Evolutionary conservation across 2,888 invertebrate genomes (phyloP), one percentile per base, ranked within the genome.

Genomic region (Chymomyza fuscimana): DNA sequence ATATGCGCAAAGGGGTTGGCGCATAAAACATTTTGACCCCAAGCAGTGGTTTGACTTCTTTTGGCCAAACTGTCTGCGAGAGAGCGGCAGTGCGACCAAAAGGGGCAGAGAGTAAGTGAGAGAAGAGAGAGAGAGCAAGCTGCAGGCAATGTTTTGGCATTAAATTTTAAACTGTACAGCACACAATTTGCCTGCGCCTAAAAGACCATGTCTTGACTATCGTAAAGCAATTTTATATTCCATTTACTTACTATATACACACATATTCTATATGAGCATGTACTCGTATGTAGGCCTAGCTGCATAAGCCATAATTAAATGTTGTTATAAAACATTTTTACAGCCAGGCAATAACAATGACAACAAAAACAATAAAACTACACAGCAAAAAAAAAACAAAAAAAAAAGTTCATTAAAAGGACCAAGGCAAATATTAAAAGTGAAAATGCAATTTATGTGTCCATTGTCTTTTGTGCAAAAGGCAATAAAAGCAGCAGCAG

Each of bases 371-470:
- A 25, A 58, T 29, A 25, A 58, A 15, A 4, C 36, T 50, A 29
- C 65, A 60, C 29, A 2, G 16, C 40, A 65, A 32, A 63, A 70
- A 56, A 69, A 65, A 51, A 65, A 15, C 60, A 73, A 61, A 5
- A 40, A 69, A 72, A 72, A 82, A 76, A 75, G 74, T 82, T 82
- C 76, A 85, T 82, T 85, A 79, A 81, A 58, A 78, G 76, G 76
- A 80, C 72, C 74, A 77, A 65, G 77, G 71, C 72, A 83, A 86
- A 60, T 60, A 84, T 83, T 81, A 83, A 86, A 83, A 83, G 84
- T 86, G 86, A 83, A 83, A 83, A 86, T 83, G 84, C 86, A 86
- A 83, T 83, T 82, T 84, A 86, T 84, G 82, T 81, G 84, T 82
- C 75, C 85, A 84, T 84, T 84, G 85, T 86, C 76, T 82, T 71